phyloP scores from a whole-genome alignment of 2,113 vertebrate genomes.

The pig (Sus scrofa) region T2T-Sscrofa CM000824.6:74231001-74231500 shows the following conservation, averaged over 20 bases:
- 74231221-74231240: too few species aligned
- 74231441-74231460: slow-evolving; percentile 12
- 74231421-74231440: not conserved
- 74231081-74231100: not conserved
- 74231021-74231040: not conserved
- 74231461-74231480: not conserved
- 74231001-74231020: not conserved
- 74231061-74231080: not conserved
- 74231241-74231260: too few species aligned
- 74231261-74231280: too few species aligned
- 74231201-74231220: too few species aligned
- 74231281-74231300: too few species aligned
- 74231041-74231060: not conserved
- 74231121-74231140: not conserved
- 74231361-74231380: too few species aligned
- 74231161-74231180: not conserved
- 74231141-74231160: not conserved
- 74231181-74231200: too few species aligned
- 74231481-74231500: not conserved
- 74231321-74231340: too few species aligned
- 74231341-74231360: too few species aligned
- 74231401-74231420: not conserved
- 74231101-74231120: not conserved
- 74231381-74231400: too few species aligned
- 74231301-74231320: too few species aligned